phyloP scores from a whole-genome alignment of 2,113 vertebrate species.

The Pseudopodoces humilis region DNA sequence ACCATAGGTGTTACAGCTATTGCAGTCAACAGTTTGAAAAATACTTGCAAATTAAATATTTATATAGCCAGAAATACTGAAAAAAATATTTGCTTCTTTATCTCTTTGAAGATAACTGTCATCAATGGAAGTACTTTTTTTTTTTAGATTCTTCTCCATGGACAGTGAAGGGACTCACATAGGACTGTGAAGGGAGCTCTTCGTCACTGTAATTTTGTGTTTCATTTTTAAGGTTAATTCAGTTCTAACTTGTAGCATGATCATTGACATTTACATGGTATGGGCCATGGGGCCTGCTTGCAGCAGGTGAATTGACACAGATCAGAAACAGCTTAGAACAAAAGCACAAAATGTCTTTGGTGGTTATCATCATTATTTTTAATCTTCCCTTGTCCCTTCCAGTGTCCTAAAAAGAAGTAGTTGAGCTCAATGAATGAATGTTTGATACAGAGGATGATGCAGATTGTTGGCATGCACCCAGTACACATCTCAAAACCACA shows the following conservation, averaged over 20 bases:
- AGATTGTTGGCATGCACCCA: not conserved
- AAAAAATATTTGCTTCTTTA: not conserved
- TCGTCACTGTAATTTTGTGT: not conserved
- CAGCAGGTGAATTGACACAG: not conserved
- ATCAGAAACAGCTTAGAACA: not conserved
- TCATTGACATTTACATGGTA: constrained; percentile 28
- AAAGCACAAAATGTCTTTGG: not conserved
- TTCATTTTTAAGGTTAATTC: constrained; percentile 16
- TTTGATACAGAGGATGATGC: not conserved
- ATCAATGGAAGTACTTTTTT: not conserved
- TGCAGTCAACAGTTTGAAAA: not conserved
- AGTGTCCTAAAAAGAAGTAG: not conserved
- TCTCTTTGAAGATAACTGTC: not conserved
- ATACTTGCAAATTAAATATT: not conserved
- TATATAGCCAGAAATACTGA: not conserved
- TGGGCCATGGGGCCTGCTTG: not conserved
- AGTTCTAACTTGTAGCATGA: not conserved
- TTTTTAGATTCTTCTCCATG: not conserved
- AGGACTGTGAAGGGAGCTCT: not conserved
- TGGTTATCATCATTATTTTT: not conserved
- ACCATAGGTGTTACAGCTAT: not conserved
- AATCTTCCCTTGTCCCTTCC: not conserved
- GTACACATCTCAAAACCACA: not conserved
- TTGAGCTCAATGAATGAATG: not conserved
- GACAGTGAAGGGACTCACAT: too few relatives aligned